Evolutionary conservation across 1,140 invertebrate genomes (phyloP).

Genomic region (Bombus affinis): DNA sequence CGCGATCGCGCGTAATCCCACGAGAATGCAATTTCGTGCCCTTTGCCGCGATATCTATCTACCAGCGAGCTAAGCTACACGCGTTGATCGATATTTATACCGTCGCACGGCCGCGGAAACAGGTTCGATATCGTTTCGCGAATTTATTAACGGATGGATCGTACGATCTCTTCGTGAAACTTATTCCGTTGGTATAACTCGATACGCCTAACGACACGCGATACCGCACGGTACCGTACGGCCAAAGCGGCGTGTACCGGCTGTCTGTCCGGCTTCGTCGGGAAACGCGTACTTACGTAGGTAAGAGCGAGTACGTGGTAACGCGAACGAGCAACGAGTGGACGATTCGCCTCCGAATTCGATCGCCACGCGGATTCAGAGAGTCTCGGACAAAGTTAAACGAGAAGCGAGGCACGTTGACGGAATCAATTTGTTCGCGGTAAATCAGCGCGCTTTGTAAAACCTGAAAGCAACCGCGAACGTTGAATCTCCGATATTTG

Average conservation of each 20-base stretch:
- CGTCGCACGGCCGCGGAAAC: not conserved
- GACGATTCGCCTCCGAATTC: not conserved
- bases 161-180: not conserved
- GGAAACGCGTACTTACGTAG: not conserved
- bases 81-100: slow-evolving; percentile 12
- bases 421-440: not conserved
- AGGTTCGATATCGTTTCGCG: not conserved
- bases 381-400: not conserved
- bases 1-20: not conserved
- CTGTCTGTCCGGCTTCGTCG: not conserved
- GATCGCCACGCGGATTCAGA: not conserved
- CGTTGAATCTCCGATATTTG: not conserved
- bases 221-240: not conserved
- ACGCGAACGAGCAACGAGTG: not conserved
- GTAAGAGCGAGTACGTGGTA: too few species aligned
- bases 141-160: not conserved
- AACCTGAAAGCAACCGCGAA: not conserved
- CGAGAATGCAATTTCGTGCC: slow-evolving; percentile 3
- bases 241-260: not conserved
- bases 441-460: not conserved
- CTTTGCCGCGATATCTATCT: slow-evolving; percentile 1
- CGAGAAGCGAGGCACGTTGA: not conserved
- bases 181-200: slow-evolving; percentile 7
- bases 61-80: too few species aligned
- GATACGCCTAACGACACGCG: not conserved